These are phyloP conservation scores for Epistrophe eligans DNA, from an alignment of 2,888 invertebrate species.

Conservation along the genomic window DNA sequence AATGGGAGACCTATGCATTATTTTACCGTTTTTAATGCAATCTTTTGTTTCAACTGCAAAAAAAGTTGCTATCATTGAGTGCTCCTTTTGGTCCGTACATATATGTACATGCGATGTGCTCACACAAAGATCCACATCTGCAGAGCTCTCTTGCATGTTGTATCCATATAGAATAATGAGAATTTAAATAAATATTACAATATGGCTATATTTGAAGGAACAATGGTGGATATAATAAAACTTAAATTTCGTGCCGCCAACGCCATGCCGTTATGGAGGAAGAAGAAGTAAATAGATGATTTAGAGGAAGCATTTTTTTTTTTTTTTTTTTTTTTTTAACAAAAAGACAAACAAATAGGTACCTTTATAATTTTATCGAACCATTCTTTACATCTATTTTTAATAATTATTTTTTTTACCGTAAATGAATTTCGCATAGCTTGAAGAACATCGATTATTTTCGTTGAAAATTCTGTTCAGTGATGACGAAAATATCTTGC, in stretches of 20 bases:
- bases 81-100: constrained; percentile 49
- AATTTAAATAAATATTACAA: constrained; percentile 69
- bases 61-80: constrained; percentile 72
- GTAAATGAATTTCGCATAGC: too few relatives aligned
- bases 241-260: background rate
- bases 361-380: too few relatives aligned
- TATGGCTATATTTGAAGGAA: constrained; percentile 57
- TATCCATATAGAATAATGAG: constrained; percentile 57
- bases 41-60: constrained; percentile 75
- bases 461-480: too few relatives aligned
- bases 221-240: constrained; percentile 12
- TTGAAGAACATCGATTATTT: too few relatives aligned
- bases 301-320: too few relatives aligned
- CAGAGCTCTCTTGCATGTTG: constrained; percentile 35
- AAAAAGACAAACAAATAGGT: too few relatives aligned
- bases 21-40: constrained; percentile 68
- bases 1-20: constrained; percentile 67
- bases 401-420: too few relatives aligned
- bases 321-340: too few relatives aligned
- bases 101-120: constrained; percentile 67
- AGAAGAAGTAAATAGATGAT: too few relatives aligned
- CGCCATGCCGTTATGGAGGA: background rate
- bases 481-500: too few relatives aligned
- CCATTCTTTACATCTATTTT: too few relatives aligned
- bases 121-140: constrained; percentile 60